phyloP scores from a whole-genome alignment of 2,888 invertebrate genomes.

The Proisotoma minuta region DNA sequence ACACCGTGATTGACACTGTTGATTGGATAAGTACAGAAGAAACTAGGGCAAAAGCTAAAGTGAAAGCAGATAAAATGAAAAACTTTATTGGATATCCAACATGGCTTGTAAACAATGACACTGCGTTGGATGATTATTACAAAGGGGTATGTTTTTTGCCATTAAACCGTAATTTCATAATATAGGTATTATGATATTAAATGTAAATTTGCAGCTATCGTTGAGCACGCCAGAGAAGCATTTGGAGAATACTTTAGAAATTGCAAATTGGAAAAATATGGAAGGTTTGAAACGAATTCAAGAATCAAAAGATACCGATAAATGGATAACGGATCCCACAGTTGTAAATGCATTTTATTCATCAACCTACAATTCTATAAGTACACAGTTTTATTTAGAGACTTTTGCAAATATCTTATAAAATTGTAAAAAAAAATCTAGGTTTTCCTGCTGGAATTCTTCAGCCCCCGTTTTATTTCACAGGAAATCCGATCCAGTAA shows the following conservation, averaged over 20 bases:
- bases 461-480: constrained; percentile 76
- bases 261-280: constrained; percentile 33
- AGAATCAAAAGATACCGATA: constrained; percentile 29
- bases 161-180: no score
- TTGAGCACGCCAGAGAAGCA: constrained; percentile 18
- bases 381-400: neutral
- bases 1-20: constrained; percentile 67
- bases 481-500: constrained; percentile 55
- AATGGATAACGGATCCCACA: constrained; percentile 57
- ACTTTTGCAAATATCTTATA: neutral
- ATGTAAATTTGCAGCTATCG: neutral
- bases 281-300: constrained; percentile 30
- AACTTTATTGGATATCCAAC: constrained; percentile 89
- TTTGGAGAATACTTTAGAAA: constrained; percentile 27
- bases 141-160: constrained; percentile 57
- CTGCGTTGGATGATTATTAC: constrained; percentile 74
- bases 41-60: constrained; percentile 67
- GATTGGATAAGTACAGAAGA: constrained; percentile 83
- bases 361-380: constrained; percentile 77
- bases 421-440: constrained; percentile 50
- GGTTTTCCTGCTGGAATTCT: constrained; percentile 78
- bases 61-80: constrained; percentile 75
- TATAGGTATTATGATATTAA: neutral
- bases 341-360: constrained; percentile 83
- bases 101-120: constrained; percentile 65